These are phyloP conservation scores for Thamnophis elegans DNA, from an alignment of 2,797 vertebrate genomes.

Conservation along the genomic window DNA sequence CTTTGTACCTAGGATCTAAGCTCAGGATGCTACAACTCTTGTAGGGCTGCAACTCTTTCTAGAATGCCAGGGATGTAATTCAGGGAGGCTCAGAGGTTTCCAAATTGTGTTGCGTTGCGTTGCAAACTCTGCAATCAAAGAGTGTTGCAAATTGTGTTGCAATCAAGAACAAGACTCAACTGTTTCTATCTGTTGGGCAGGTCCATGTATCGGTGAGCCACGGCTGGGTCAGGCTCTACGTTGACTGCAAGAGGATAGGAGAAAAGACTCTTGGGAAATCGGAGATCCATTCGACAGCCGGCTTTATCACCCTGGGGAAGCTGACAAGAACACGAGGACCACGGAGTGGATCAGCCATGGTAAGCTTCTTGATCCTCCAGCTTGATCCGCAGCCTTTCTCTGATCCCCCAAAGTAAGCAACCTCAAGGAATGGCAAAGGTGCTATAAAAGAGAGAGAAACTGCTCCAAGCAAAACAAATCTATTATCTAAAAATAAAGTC, in stretches of 20 bases:
- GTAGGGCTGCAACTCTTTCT: not conserved
- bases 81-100: not conserved
- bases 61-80: not conserved
- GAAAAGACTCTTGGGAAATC: slow-evolving; percentile 79
- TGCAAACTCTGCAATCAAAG: fast-evolving
- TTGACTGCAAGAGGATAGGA: slow-evolving; percentile 87
- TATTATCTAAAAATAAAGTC: not conserved
- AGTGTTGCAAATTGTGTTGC: fast-evolving
- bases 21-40: not conserved
- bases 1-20: not conserved
- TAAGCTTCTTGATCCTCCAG: slow-evolving; percentile 40
- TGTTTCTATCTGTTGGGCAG: slow-evolving; percentile 67
- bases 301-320: slow-evolving; percentile 89
- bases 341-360: slow-evolving; percentile 81
- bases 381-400: not conserved
- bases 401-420: not conserved
- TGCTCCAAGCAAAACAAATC: not conserved
- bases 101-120: not conserved
- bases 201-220: slow-evolving; percentile 86
- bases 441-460: not conserved
- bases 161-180: fast-evolving
- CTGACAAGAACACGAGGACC: slow-evolving; percentile 84
- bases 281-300: slow-evolving; percentile 77
- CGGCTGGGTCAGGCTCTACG: slow-evolving; percentile 81
- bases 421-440: not conserved